Conservation (phyloP, 2,888 invertebrate species). For the Cheilosia scutellata region DNA sequence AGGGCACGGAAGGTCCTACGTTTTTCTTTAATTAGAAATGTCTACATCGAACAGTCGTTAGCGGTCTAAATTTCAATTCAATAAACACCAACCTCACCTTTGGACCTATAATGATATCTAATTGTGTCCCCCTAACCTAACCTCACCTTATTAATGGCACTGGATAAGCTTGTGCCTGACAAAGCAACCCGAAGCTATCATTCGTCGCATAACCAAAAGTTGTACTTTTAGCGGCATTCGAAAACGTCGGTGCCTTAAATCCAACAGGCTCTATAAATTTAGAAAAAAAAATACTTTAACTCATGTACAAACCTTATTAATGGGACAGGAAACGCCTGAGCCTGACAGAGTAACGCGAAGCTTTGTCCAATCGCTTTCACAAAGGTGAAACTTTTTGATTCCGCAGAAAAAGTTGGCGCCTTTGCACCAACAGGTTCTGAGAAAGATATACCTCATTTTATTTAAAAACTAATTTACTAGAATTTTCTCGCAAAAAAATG, state of each 20-base stretch:
- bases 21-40: too few species aligned
- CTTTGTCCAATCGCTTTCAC: constrained; percentile 84
- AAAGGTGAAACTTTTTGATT: constrained; percentile 86
- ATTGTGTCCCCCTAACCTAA: neutral
- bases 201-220: constrained; percentile 79
- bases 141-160: constrained; percentile 84
- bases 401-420: constrained; percentile 86
- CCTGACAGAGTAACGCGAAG: constrained; percentile 88
- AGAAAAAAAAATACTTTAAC: neutral
- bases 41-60: too few species aligned
- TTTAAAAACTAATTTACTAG: neutral
- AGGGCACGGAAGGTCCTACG: too few species aligned
- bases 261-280: constrained; percentile 84
- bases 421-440: constrained; percentile 87
- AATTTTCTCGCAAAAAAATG: neutral
- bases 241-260: constrained; percentile 85
- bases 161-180: constrained; percentile 85
- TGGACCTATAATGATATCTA: too few species aligned
- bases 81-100: too few species aligned
- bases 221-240: constrained; percentile 84
- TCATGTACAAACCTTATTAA: constrained; percentile 87
- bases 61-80: too few species aligned
- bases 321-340: constrained; percentile 90
- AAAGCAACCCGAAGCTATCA: constrained; percentile 77
- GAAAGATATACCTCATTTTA: constrained; percentile 45